Base-by-base conservation (phyloP, 2,888 invertebrate species). In the Netelia virgata region DNA sequence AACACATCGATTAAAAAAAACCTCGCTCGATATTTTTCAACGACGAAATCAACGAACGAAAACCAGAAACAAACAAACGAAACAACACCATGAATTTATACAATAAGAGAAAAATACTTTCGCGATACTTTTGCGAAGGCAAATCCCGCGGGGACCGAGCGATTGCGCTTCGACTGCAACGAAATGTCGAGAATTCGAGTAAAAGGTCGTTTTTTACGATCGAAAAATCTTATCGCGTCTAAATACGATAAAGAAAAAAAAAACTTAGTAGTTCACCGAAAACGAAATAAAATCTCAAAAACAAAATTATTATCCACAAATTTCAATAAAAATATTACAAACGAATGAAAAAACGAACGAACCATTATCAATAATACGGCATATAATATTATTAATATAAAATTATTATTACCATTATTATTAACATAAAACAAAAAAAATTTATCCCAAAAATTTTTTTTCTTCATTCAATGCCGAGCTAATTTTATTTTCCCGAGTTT, bases 171-270 rank as follows among this genome's bases (percentile, higher is more conserved):
- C n/a, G n/a, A n/a, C n/a, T 53, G 28, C 28, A 18, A 59, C 47
- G 8, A 69, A 79, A 79, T 66, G 70, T 75, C 83, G 75, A 14
- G 41, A 28, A 70, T 50, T 76, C 41, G 55, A 64, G 74, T 47
- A 16, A 79, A 83, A 79, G 83, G 70, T 83, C 78, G 74, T 36
- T 41, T 28, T 28, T 28, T 28, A 28, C 28, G 53, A 18, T 10
- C n/a, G n/a, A n/a, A n/a, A n/a, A 6, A 43, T 28, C 23, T 28
- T 63, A 43, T 28, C 41, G 20, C 11, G 61, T 47, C 16, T 11
- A 73, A 2, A 6, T 11, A 11, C 20, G 20, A n/a, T 61, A 10
- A 23, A 63, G n/a, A 11, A 3, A 23, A 23, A n/a, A 59, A 74
- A 14, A 18, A 18, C 0, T 50, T 3, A n/a, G 14, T 28, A 50